phyloP scores from a whole-genome alignment of 2,113 vertebrate genomes.

The Syngnathus typhle region DNA sequence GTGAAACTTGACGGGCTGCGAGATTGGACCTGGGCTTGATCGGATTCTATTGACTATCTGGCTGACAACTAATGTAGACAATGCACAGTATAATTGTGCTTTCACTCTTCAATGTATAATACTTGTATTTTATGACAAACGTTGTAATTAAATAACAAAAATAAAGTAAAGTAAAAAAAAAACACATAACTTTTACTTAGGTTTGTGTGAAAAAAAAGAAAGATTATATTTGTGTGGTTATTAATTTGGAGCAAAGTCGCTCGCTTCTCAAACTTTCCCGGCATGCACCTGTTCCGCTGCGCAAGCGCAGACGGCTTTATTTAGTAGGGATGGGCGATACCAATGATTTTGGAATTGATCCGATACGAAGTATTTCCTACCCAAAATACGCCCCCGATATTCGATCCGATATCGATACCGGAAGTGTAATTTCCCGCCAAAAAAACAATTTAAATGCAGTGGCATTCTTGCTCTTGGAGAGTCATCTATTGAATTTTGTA shows the following conservation, averaged over 20 bases:
- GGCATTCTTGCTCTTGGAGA: no score
- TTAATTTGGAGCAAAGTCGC: neutral
- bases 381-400: no score
- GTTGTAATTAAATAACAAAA: neutral
- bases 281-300: slow-evolving; percentile 8
- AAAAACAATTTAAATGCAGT: no score
- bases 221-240: no score
- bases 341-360: no score
- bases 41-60: neutral
- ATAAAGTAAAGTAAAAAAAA: neutral
- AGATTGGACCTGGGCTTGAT: neutral
- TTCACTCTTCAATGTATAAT: neutral
- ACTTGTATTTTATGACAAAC: neutral
- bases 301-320: slow-evolving; percentile 58
- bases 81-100: neutral
- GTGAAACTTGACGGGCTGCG: slow-evolving; percentile 3
- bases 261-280: slow-evolving; percentile 38
- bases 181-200: neutral
- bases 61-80: neutral
- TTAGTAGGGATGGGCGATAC: no score
- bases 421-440: no score
- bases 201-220: neutral
- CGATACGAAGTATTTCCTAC: no score
- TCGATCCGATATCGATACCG: no score
- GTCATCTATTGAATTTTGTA: no score